Conservation (phyloP, 1,140 invertebrate genomes). For the Matsumurasca onukii region DNA sequence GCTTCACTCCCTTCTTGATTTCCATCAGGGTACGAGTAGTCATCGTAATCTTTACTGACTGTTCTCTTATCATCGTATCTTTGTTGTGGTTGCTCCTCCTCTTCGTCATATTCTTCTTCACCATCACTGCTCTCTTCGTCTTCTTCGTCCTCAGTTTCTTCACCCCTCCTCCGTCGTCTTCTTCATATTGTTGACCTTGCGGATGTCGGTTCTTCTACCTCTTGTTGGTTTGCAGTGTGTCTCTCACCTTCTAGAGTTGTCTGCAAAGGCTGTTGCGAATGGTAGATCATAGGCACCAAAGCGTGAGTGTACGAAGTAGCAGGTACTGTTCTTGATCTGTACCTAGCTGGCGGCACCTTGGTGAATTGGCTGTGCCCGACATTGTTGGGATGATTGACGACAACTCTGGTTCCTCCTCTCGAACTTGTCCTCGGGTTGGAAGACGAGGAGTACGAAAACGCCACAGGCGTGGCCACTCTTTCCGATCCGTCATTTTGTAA, state of each 20-base stretch:
- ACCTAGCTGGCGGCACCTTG: not conserved
- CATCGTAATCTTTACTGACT: not conserved
- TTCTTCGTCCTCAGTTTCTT: slow-evolving; percentile 1
- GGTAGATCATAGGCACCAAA: not conserved
- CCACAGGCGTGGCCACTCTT: slow-evolving; percentile 24
- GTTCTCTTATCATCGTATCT: slow-evolving; percentile 17
- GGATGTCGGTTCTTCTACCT: not conserved
- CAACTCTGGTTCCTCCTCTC: not conserved
- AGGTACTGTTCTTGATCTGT: not conserved
- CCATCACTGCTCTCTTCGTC: not conserved
- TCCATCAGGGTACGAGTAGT: not conserved
- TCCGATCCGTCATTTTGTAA: slow-evolving; percentile 5
- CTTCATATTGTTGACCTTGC: not conserved
- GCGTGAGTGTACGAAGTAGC: not conserved
- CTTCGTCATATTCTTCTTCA: slow-evolving; percentile 17
- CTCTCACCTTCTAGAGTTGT: not conserved
- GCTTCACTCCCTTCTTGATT: slow-evolving; percentile 14
- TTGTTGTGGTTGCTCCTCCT: not conserved
- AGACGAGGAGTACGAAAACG: slow-evolving; percentile 35
- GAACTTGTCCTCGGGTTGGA: not conserved
- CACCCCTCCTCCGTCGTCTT: not conserved
- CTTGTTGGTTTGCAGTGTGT: not conserved
- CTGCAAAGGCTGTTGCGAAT: not conserved
- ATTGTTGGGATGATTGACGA: not conserved
- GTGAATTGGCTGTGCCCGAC: not conserved